Evolutionary conservation across 2,113 vertebrate genomes (phyloP).

Genomic region (Montifringilla adamsi): DNA sequence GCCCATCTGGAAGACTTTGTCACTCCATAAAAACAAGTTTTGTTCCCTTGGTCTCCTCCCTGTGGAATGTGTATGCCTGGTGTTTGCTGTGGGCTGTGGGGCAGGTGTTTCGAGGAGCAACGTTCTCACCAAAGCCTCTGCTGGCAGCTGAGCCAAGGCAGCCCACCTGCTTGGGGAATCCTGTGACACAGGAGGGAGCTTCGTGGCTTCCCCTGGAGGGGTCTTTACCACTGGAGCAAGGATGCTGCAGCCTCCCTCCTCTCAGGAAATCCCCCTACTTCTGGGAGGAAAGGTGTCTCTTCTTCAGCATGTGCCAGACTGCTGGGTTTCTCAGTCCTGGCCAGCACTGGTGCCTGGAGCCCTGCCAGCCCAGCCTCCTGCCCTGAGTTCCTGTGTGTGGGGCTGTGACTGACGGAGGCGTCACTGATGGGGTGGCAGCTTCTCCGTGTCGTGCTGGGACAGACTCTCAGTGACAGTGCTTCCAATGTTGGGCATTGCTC

Average conservation of each 20-base stretch:
- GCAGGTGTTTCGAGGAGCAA: not conserved
- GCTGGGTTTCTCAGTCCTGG: not conserved
- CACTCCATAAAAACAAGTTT: not conserved
- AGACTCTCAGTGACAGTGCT: accelerated
- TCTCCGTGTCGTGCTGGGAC: accelerated
- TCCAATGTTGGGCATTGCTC: accelerated
- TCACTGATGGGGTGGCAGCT: accelerated
- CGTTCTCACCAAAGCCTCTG: not conserved
- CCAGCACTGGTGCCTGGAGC: not conserved
- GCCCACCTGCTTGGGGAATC: not conserved
- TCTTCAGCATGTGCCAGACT: not conserved
- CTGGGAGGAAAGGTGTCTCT: not conserved
- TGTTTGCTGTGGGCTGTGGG: not conserved
- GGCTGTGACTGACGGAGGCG: accelerated
- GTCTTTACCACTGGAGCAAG: not conserved
- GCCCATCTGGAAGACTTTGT: not conserved
- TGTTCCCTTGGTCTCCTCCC: not conserved
- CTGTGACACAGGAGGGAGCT: accelerated
- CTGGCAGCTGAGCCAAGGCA: not conserved
- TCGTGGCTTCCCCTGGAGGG: accelerated
- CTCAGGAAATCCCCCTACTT: not conserved
- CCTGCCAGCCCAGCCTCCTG: not conserved
- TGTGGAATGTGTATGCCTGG: accelerated
- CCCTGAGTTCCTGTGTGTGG: not conserved
- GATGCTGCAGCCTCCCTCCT: not conserved